Evolutionary conservation across 2,888 invertebrate genomes (phyloP).

Genomic region (Bimastos eiseni): DNA sequence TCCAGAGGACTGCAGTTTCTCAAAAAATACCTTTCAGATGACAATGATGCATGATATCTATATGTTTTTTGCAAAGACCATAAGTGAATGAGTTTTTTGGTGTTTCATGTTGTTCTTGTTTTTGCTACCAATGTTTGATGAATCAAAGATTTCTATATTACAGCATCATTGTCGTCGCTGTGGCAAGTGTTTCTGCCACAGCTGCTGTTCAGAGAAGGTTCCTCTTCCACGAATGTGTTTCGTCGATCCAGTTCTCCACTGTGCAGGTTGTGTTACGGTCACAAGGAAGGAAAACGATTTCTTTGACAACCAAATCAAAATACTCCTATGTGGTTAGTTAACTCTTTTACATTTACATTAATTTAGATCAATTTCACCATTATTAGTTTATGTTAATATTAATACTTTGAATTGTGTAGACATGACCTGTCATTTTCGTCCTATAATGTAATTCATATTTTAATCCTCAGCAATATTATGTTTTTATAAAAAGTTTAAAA

Average conservation of each 20-base stretch:
- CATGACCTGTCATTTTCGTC: no score
- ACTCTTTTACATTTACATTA: neutral
- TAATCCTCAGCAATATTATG: no score
- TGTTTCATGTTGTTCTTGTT: neutral
- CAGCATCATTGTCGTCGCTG: conserved; percentile 67
- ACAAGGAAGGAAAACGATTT: conserved; percentile 64
- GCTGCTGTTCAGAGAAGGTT: conserved; percentile 62
- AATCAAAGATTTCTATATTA: conserved; percentile 28
- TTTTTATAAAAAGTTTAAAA: no score
- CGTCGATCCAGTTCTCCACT: conserved; percentile 65
- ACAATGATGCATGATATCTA: no score
- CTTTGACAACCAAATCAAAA: conserved; percentile 64
- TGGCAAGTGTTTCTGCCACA: conserved; percentile 64
- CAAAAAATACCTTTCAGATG: no score
- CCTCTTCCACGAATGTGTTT: conserved; percentile 65
- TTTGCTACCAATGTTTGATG: no score
- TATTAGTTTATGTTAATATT: no score
- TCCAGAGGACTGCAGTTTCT: no score
- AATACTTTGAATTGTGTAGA: no score
- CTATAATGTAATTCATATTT: no score
- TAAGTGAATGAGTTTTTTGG: conserved; percentile 19
- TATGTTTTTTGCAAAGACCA: neutral
- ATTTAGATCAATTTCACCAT: no score
- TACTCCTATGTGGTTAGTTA: conserved; percentile 59
- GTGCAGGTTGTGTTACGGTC: conserved; percentile 59